These are phyloP conservation scores for Falcaria lacertinaria DNA, from an alignment of 2,888 invertebrate species.

Conservation along the genomic window DNA sequence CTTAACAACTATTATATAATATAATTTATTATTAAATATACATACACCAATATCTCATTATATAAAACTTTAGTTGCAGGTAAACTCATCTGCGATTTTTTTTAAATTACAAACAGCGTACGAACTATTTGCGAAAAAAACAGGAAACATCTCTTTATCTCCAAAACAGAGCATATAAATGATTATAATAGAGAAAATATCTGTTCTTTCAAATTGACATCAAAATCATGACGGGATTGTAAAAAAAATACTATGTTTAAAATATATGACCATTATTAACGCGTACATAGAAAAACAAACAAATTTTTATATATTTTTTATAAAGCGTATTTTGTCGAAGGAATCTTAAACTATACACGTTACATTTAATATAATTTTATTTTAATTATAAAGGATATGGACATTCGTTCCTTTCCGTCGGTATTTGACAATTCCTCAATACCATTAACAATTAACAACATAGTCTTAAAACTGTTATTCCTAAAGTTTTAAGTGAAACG, in stretches of 20 bases:
- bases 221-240: too few species aligned
- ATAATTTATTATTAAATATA: constrained; percentile 22
- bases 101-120: too few species aligned
- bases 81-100: too few species aligned
- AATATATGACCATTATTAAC: too few species aligned
- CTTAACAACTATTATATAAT: too few species aligned
- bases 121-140: too few species aligned
- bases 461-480: background rate
- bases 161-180: too few species aligned
- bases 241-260: too few species aligned
- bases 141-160: too few species aligned
- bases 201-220: too few species aligned
- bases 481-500: too few species aligned
- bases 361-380: constrained; percentile 9
- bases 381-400: constrained; percentile 39
- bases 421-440: constrained; percentile 15
- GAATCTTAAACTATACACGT: constrained; percentile 29
- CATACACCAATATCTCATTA: constrained; percentile 16
- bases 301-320: constrained; percentile 16
- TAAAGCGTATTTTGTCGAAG: constrained; percentile 52
- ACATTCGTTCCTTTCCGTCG: constrained; percentile 30
- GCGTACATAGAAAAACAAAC: constrained; percentile 44
- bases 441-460: constrained; percentile 1
- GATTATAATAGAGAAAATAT: too few species aligned
- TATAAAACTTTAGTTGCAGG: constrained; percentile 28